Evolutionary conservation across 2,797 vertebrate genomes (phyloP), one percentile per base, ranked within the genome.

Genomic region (Darevskia mixta): DNA sequence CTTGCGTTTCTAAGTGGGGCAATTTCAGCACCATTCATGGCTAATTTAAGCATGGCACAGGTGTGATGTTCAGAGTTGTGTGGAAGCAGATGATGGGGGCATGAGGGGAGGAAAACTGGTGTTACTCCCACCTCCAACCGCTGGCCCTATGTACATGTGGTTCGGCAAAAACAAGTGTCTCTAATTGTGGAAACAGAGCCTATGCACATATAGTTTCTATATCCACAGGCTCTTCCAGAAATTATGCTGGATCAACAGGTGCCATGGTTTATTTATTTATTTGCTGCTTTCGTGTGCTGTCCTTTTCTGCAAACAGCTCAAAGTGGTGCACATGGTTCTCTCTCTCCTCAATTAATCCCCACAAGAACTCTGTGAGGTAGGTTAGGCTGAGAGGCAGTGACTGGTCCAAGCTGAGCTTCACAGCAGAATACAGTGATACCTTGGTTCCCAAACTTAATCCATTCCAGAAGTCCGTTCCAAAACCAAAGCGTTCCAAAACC

Each of bases 1-100:
- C 85, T 73, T 89, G 32, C 11, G 82, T 95, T 95, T 93, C 75
- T 82, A 90, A 88, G 91, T 92, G 69, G 61, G 90, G 38, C n/a
- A 20, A 4, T 3, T 85, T 43, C 79, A 79, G 38, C 20, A 32
- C 29, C 83, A 86, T 43, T 79, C 67, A 72, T 38, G 25, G 43
- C 78, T 83, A 71, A 77, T 27, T 92, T 71, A 5, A 85, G 25
- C 6, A n/a, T 45, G 71, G 23, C 69, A 11, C 71, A 77, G 20
- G 27, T 29, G 11, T 35, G 69, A 32, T 23, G 41, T 55, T 78
- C 13, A 38, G 3, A 69, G 35, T 79, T 77, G 64, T 35, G 38
- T 35, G 41, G 77, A 78, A 45, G 23, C n/a, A 69, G 6, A 69
- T 27, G 41, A 20, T 69, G 75, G n/a, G 38, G 83, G 7, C 5